Percentiles rank a stretch among this genome's conserved stretches.
These are phyloP conservation scores for Machimus atricapillus DNA, from an alignment of 2,888 invertebrate species.

Conservation along the genomic window DNA sequence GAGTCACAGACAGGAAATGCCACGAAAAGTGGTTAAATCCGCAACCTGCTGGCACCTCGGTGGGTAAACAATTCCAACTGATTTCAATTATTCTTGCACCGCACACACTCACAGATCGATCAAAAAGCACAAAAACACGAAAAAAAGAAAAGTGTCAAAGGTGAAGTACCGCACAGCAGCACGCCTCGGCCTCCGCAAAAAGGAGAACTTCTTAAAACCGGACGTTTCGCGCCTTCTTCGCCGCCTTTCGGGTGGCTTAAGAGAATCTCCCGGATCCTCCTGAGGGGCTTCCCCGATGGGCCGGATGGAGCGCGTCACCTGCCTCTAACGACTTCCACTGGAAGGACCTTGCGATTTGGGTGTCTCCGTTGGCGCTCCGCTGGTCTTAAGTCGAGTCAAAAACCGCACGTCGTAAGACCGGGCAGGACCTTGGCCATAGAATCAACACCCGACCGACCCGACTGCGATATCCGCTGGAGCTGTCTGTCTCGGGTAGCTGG, in stretches of 20 bases:
- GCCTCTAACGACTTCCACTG: slow-evolving; percentile 45
- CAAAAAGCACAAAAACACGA: background rate
- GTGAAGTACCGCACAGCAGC: background rate
- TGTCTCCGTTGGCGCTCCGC: slow-evolving; percentile 14
- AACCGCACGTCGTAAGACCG: slow-evolving; percentile 38
- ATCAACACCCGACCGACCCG: slow-evolving; percentile 31
- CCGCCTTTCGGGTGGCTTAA: background rate
- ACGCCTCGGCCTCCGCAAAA: background rate
- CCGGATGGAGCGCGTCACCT: slow-evolving; percentile 40
- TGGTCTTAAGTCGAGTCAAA: slow-evolving; percentile 37
- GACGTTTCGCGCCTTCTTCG: slow-evolving; percentile 30
- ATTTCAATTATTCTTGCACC: slow-evolving; percentile 1
- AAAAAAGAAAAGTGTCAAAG: background rate
- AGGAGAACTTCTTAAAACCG: slow-evolving; percentile 4
- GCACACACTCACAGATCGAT: slow-evolving; percentile 22
- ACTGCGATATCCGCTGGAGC: slow-evolving; percentile 44
- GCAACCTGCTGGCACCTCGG: background rate
- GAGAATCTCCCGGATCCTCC: slow-evolving; percentile 34
- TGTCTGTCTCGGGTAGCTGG: background rate
- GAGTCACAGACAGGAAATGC: background rate
- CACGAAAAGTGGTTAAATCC: background rate
- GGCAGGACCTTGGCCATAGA: slow-evolving; percentile 31
- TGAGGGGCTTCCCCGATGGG: slow-evolving; percentile 39
- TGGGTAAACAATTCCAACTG: slow-evolving; percentile 12
- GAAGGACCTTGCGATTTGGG: slow-evolving; percentile 43